Evolutionary conservation across 92 coral and sea anemone species (phyloP).

Genomic region (Phymanthus crucifer): DNA sequence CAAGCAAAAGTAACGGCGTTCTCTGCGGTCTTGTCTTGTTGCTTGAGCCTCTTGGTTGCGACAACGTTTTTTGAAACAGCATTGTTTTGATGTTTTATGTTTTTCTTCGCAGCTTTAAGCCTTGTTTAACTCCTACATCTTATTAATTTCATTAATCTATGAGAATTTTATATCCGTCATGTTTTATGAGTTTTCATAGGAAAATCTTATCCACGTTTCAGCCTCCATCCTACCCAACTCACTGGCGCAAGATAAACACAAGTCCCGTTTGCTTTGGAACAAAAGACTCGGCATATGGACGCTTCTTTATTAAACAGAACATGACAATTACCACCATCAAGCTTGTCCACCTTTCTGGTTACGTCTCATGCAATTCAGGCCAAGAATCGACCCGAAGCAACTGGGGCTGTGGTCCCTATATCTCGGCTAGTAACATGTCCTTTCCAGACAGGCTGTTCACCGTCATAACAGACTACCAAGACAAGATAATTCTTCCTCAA

Average conservation of each 20-base stretch:
- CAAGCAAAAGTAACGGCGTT: no score
- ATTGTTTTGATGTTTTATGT: no score
- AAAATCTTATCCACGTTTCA: background rate
- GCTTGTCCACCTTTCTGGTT: constrained; percentile 23
- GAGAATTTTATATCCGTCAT: no score
- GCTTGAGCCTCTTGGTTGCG: no score
- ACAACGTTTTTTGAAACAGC: no score
- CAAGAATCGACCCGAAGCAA: background rate
- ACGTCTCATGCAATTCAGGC: background rate
- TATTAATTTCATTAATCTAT: no score
- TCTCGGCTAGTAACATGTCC: background rate
- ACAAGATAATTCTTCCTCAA: background rate
- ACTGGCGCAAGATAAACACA: background rate
- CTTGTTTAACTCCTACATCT: no score
- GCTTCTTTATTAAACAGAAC: background rate
- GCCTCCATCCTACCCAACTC: background rate
- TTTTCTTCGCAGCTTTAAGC: no score
- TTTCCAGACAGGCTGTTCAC: background rate
- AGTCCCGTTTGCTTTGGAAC: constrained; percentile 28
- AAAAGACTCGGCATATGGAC: constrained; percentile 5
- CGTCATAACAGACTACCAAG: background rate
- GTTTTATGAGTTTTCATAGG: no score
- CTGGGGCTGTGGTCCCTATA: background rate
- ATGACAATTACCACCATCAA: background rate
- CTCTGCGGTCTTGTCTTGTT: no score